These are phyloP conservation scores for Agrenia bidenticulata DNA, from an alignment of 2,888 invertebrate species.

Conservation along the genomic window DNA sequence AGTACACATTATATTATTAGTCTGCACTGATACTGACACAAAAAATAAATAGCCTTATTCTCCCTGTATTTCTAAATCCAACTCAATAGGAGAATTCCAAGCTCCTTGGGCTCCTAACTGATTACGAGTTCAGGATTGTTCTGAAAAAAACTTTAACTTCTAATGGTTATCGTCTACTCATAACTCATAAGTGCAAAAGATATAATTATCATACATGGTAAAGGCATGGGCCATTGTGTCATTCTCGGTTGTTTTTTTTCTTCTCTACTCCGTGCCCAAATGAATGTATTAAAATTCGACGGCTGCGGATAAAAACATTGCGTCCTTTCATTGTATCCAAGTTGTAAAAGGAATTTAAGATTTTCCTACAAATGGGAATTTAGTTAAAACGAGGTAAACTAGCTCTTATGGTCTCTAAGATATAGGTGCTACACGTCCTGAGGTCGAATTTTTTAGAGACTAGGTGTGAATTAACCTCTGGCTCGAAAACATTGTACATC, in stretches of 20 bases:
- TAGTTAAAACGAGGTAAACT: conserved; percentile 32
- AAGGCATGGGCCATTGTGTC: conserved; percentile 26
- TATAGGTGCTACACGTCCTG: neutral
- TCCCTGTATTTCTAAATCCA: too few relatives aligned
- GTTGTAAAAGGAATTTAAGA: conserved; percentile 3
- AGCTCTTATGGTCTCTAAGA: conserved; percentile 5
- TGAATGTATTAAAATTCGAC: conserved; percentile 45
- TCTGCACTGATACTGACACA: too few relatives aligned
- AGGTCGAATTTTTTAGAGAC: conserved; percentile 47
- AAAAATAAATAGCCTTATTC: too few relatives aligned
- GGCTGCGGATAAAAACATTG: conserved; percentile 25
- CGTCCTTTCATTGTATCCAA: neutral
- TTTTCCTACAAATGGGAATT: conserved; percentile 41
- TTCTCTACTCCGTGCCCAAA: conserved; percentile 18
- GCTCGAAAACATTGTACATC: conserved; percentile 19
- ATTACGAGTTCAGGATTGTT: too few relatives aligned
- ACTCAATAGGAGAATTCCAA: too few relatives aligned
- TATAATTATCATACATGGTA: conserved; percentile 51
- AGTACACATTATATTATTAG: neutral
- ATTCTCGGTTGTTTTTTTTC: too few relatives aligned
- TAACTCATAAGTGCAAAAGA: conserved; percentile 51
- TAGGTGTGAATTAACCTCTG: conserved; percentile 48
- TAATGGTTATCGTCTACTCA: conserved; percentile 47
- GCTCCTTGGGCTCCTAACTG: too few relatives aligned
- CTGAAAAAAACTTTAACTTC: conserved; percentile 45